Evolutionary conservation across 1,140 invertebrate species (phyloP).

Genomic region (Papilio glaucus): DNA sequence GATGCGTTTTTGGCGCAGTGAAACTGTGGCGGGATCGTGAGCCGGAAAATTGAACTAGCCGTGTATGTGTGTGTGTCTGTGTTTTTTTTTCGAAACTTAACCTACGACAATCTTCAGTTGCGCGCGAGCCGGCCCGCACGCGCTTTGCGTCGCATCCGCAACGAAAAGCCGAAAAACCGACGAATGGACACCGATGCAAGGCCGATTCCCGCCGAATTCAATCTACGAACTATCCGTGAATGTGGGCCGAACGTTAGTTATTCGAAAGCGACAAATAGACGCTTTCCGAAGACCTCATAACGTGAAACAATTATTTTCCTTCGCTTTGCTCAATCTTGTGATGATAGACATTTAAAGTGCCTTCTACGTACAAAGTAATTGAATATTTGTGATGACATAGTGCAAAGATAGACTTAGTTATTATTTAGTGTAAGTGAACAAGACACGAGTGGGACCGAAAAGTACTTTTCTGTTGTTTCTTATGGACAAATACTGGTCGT

Average conservation of each 20-base stretch:
- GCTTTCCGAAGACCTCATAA: conserved; percentile 57
- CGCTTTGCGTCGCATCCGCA: conserved; percentile 53
- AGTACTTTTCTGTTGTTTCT: conserved; percentile 45
- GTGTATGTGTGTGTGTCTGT: conserved; percentile 43
- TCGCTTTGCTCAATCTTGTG: conserved; percentile 78
- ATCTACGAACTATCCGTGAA: conserved; percentile 54
- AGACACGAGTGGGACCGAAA: conserved; percentile 47
- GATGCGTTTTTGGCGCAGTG: conserved; percentile 58
- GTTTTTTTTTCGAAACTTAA: conserved; percentile 71
- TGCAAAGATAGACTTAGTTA: conserved; percentile 68
- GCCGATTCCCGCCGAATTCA: conserved; percentile 56
- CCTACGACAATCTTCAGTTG: conserved; percentile 79
- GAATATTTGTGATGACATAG: conserved; percentile 73
- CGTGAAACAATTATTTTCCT: conserved; percentile 57
- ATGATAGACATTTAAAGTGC: conserved; percentile 70
- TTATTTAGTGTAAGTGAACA: conserved; percentile 65
- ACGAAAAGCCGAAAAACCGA: conserved; percentile 63
- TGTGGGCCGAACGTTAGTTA: conserved; percentile 57
- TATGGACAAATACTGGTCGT: conserved; percentile 68
- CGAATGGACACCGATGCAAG: conserved; percentile 61
- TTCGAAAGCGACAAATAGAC: conserved; percentile 51
- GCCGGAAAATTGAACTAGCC: conserved; percentile 75
- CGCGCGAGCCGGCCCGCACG: conserved; percentile 74
- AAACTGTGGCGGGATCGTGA: conserved; percentile 56
- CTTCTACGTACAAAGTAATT: conserved; percentile 67